Conservation (phyloP, 1,140 invertebrate species). For the Drosophila ogumai region DNA sequence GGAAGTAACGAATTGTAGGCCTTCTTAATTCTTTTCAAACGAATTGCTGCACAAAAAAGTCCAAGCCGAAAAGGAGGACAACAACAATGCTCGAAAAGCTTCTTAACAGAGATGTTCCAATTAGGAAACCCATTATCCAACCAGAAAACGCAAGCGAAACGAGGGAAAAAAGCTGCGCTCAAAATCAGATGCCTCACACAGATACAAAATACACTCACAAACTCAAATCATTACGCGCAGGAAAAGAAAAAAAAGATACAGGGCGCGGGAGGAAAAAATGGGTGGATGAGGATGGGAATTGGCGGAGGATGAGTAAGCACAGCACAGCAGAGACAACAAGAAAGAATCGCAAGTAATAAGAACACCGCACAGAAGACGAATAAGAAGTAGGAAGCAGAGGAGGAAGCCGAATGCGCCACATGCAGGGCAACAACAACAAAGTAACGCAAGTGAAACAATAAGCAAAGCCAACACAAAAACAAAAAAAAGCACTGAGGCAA, state of each 20-base stretch:
- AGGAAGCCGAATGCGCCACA: conserved; percentile 68
- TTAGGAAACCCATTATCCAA: conserved; percentile 59
- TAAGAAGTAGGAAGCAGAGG: conserved; percentile 18
- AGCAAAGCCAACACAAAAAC: conserved; percentile 44
- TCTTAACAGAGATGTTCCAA: conserved; percentile 51
- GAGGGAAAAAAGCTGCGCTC: conserved; percentile 62
- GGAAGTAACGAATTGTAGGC: conserved; percentile 21
- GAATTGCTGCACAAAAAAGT: conserved; percentile 2
- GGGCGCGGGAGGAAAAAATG: conserved; percentile 22
- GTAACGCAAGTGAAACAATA: conserved; percentile 57
- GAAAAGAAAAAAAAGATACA: conserved; percentile 37
- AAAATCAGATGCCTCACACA: conserved; percentile 66
- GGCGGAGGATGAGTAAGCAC: conserved; percentile 15
- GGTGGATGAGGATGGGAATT: conserved; percentile 25
- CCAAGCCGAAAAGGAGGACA: conserved; percentile 27
- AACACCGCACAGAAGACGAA: conserved; percentile 28
- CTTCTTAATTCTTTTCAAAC: conserved; percentile 11
- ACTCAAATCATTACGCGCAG: conserved; percentile 62
- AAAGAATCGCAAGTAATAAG: conserved; percentile 51
- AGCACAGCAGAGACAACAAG: conserved; percentile 29
- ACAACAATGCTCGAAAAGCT: conserved; percentile 49
- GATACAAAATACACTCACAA: conserved; percentile 42
- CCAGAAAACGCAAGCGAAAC: conserved; percentile 40
- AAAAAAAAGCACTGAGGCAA: conserved; percentile 39
- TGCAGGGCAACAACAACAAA: conserved; percentile 64